Evolutionary conservation across 2,113 vertebrate genomes (phyloP).

Genomic region (Semnornis frantzii): DNA sequence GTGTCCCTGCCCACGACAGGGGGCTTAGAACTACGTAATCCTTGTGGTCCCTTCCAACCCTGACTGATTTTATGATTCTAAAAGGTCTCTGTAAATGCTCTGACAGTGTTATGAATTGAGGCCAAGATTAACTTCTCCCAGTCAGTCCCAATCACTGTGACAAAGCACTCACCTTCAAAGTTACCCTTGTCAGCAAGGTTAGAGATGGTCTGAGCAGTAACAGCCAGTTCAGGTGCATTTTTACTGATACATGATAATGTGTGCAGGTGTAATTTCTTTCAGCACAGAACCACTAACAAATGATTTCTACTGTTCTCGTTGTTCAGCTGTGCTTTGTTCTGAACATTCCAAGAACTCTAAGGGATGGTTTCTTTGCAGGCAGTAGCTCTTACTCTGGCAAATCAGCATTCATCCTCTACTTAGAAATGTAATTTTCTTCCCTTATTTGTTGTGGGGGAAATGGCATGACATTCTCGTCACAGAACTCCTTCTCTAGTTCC

Average conservation of each 20-base stretch:
- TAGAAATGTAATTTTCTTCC: conserved; percentile 31
- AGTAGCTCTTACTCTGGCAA: not conserved
- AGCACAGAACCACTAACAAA: not conserved
- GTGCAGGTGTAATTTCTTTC: not conserved
- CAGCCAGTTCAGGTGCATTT: not conserved
- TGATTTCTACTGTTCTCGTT: not conserved
- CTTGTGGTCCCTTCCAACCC: no score
- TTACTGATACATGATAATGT: not conserved
- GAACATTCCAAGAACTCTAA: not conserved
- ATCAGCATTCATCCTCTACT: not conserved
- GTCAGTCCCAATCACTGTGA: not conserved
- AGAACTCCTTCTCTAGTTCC: conserved; percentile 4
- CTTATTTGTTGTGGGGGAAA: not conserved
- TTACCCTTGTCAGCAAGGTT: not conserved
- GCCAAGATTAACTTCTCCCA: not conserved
- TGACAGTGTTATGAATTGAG: not conserved
- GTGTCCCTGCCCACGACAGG: no score
- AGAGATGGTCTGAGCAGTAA: not conserved
- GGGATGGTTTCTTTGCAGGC: not conserved
- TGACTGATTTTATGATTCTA: no score
- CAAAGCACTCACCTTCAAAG: not conserved
- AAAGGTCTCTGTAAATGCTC: not conserved
- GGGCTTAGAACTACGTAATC: no score
- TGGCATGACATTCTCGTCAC: not conserved
- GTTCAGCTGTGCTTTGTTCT: not conserved